Evolutionary conservation across 2,888 invertebrate species (phyloP).

Genomic region (Rhagonycha fulva): DNA sequence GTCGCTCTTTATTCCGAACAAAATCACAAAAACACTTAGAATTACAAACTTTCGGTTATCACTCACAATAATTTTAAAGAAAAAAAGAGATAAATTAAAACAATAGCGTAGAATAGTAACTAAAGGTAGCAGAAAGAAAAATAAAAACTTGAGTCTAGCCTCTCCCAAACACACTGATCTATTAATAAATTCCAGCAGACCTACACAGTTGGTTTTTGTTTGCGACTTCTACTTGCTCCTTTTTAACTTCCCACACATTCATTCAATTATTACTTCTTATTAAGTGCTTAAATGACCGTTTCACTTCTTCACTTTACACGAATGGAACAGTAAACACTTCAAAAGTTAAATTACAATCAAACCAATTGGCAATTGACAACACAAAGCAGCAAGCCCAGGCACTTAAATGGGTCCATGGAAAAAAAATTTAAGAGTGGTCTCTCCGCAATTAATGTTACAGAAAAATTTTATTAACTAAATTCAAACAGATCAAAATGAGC

Average conservation of each 20-base stretch:
- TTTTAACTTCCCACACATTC: conserved; percentile 42
- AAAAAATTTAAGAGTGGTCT: not conserved
- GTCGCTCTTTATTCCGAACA: not conserved
- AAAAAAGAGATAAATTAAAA: not conserved
- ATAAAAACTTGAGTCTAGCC: conserved; percentile 32
- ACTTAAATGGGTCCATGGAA: not conserved
- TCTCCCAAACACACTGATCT: conserved; percentile 46
- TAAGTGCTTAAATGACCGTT: conserved; percentile 18
- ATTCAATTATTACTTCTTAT: conserved; percentile 29
- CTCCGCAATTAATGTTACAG: not conserved
- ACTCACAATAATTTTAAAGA: not conserved
- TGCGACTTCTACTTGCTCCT: conserved; percentile 42
- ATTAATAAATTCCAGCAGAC: conserved; percentile 53
- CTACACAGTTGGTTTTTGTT: conserved; percentile 48
- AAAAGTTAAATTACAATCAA: not conserved
- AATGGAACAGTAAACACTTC: not conserved
- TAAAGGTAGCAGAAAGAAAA: conserved; percentile 11
- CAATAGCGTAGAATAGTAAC: not conserved
- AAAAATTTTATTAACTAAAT: not conserved
- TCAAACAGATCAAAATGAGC: not conserved
- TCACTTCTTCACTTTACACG: conserved; percentile 9
- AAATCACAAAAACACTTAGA: not conserved
- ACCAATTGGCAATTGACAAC: not conserved
- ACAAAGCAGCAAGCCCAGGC: not conserved
- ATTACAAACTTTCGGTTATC: not conserved